Base-by-base conservation (phyloP, 2,797 vertebrate genomes). In the Platalea minor region DNA sequence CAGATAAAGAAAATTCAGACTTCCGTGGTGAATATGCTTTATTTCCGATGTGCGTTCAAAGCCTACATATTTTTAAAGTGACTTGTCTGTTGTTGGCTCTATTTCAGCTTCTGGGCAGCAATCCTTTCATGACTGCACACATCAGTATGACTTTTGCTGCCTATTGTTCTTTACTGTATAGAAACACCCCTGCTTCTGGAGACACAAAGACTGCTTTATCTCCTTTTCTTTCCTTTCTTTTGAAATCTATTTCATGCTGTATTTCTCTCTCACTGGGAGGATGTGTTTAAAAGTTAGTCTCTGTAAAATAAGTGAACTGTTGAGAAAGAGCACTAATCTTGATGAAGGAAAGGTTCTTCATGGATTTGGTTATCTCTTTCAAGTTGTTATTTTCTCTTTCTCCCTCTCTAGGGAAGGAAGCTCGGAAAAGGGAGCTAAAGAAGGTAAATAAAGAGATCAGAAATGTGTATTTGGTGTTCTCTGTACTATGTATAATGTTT, bases 381-480 rank as follows among this genome's bases (percentile, higher is more conserved):
- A 95, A 64, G 15, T 54, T 94, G 4, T 93, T 75, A 77, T 53
- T 67, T 86, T 84, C 64, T 79, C 31, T 87, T 88, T 50, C 26
- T 8, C 9, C 15, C 41, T 93, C 59, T 96, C 33, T 97, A 99
- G 99, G 99, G 94, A 99, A 99, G 97, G 99, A 99, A 98, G 99
- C 99, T 93, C 98, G 99, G 94, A 99, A 99, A 70, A 99, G 99
- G 97, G 99, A 99, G 92, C 97, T 99, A 63, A 99, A 99, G 97
- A 99, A 99, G 99, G 99, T 99, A 98, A 83, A 89, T 56, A n/a
- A 82, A 59, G 23, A 72, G 28, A 91, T 45, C 8, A 14, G 50
- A 28, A 59, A 29, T 4, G 3, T 61, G 60, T 77, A 33, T 3
- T 39, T 85, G 61, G 10, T 14, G 16, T 77, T 84, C 33, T 7